These are phyloP conservation scores for Ellobius talpinus DNA, from an alignment of 2,113 vertebrate species.

Conservation along the genomic window DNA sequence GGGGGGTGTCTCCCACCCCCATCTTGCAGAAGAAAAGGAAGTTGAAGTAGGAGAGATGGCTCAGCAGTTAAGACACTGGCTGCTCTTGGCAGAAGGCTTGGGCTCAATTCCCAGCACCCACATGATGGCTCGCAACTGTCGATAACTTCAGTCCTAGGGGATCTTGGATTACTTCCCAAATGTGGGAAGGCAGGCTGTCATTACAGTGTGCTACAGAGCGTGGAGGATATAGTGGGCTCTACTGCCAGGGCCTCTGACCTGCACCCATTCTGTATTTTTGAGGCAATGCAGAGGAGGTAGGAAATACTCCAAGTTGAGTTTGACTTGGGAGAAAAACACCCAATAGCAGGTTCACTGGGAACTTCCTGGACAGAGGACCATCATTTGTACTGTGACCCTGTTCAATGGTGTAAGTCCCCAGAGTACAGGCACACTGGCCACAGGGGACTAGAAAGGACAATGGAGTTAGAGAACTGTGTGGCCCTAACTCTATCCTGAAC, in stretches of 20 bases:
- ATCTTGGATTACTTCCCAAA: background rate
- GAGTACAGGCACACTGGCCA: background rate
- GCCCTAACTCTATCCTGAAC: background rate
- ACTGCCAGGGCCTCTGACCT: background rate
- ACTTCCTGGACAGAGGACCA: background rate
- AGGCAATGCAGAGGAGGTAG: background rate
- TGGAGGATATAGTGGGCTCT: background rate
- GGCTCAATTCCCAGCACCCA: background rate
- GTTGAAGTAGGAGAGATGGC: background rate
- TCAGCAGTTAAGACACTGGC: background rate
- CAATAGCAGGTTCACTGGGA: background rate
- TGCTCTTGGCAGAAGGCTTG: background rate
- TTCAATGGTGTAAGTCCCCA: background rate
- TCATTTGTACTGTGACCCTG: background rate
- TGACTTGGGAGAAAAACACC: background rate
- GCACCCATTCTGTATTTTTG: background rate
- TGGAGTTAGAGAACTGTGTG: background rate
- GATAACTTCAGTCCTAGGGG: background rate
- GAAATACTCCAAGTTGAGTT: background rate
- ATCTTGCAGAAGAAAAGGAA: background rate
- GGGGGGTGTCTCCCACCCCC: background rate
- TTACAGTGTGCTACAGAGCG: background rate
- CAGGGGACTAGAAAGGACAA: background rate
- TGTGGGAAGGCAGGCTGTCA: background rate
- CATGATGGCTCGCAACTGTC: background rate